Evolutionary conservation across 2,113 vertebrate genomes (phyloP), one percentile per base, ranked within the genome.

Genomic region (Cairina moschata): DNA sequence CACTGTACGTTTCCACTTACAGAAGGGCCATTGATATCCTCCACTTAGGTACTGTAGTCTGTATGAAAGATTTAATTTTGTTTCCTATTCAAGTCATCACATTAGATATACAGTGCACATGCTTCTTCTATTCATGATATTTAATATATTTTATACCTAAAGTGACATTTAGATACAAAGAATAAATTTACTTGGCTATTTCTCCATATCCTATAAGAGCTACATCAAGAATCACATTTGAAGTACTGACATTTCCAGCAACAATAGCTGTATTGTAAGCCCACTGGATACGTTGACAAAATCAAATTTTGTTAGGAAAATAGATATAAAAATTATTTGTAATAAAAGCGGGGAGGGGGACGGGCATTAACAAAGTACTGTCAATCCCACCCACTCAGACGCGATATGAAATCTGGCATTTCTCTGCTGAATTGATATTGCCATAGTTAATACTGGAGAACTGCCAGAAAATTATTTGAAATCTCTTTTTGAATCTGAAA

Each of bases 241-340:
- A 91, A 93, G 62, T 55, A 59, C 65, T 95, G 93, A 95, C 83
- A 92, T 96, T 96, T 97, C 81, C 76, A 90, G 52, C 66, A 86
- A 84, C 76, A 97, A 62, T 80, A 44, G 66, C 58, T 46, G n/a
- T 50, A 75, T 83, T 78, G 85, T 81, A 72, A 91, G 31, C 42
- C 46, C 75, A n/a, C 32, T 81, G 93, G 38, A 62, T 81, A 34
- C 55, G 65, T 31, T 83, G 52, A 91, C 76, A 90, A 86, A 96
- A 93, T 90, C 59, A 93, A 60, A 86, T 81, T 83, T 66, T 68
- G 12, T 83, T 81, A 60, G 71, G 74, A 56, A 86, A 85, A 62
- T 8, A 5, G 1, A 2, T 50, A 59, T 65, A 55, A 88, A 91
- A 92, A 89, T 58, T 7, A 89, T 95, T 87, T 88, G 71, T 44